These are phyloP conservation scores for Gymnarchus niloticus DNA, from an alignment of 2,113 vertebrate species.

Conservation along the genomic window DNA sequence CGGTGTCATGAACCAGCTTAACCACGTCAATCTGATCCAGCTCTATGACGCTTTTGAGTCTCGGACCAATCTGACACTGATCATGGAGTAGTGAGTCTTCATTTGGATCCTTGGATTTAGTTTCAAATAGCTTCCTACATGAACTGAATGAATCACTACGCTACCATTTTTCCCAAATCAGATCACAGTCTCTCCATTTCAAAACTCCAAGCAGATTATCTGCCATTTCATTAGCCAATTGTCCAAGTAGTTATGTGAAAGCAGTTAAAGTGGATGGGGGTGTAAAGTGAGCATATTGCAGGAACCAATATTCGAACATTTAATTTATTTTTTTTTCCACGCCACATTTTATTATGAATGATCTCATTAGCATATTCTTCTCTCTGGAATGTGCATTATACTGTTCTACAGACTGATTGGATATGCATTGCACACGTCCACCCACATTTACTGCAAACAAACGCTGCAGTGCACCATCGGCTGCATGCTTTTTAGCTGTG, in stretches of 20 bases:
- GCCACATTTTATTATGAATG: background rate
- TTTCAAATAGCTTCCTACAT: background rate
- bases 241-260: background rate
- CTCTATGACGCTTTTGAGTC: slow-evolving; percentile 84
- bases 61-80: slow-evolving; percentile 71
- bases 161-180: no score
- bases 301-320: background rate
- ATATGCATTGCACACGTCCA: background rate
- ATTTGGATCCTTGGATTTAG: background rate
- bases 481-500: slow-evolving; percentile 3
- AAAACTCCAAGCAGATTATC: background rate
- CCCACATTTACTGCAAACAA: background rate
- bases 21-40: slow-evolving; percentile 79
- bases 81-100: slow-evolving; percentile 82
- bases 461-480: background rate
- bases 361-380: background rate
- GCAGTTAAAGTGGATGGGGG: background rate
- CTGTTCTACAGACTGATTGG: background rate
- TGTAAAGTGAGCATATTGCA: no score
- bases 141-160: no score
- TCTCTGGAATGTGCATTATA: background rate
- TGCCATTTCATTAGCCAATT: background rate
- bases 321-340: background rate
- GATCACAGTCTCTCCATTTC: background rate
- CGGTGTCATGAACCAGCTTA: slow-evolving; percentile 82